Evolutionary conservation across 2,888 invertebrate species (phyloP).

Genomic region (Euplexia lucipara): DNA sequence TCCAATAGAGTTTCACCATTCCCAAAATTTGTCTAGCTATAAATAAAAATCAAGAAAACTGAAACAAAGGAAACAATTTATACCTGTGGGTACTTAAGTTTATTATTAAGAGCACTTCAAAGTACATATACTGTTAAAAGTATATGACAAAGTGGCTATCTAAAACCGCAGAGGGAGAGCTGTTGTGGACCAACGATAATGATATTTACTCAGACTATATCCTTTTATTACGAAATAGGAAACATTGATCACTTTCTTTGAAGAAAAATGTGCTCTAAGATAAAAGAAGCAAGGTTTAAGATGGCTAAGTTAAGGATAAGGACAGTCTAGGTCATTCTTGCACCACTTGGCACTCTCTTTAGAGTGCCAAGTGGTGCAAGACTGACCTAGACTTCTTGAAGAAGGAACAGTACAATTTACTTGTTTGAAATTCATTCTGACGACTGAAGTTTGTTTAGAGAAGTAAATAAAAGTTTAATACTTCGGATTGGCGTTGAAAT

Average conservation of each 20-base stretch:
- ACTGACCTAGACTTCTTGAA: slow-evolving; percentile 82
- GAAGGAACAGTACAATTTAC: slow-evolving; percentile 80
- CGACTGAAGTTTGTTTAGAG: slow-evolving; percentile 76
- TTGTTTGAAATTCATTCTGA: slow-evolving; percentile 85
- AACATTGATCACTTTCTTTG: slow-evolving; percentile 44
- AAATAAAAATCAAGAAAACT: not conserved
- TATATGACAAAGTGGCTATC: slow-evolving; percentile 81
- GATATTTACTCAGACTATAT: slow-evolving; percentile 81
- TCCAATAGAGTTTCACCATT: no score
- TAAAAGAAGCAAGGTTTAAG: slow-evolving; percentile 26
- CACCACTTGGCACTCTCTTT: slow-evolving; percentile 72
- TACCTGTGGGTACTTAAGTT: slow-evolving; percentile 31
- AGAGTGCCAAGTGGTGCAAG: no score
- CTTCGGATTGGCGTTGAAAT: slow-evolving; percentile 74
- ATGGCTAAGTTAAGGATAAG: slow-evolving; percentile 21
- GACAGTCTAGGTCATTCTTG: slow-evolving; percentile 71
- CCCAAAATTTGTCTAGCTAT: no score
- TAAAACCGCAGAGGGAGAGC: slow-evolving; percentile 75
- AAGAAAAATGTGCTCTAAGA: slow-evolving; percentile 35
- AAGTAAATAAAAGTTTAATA: slow-evolving; percentile 79
- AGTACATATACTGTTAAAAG: slow-evolving; percentile 59
- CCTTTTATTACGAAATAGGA: slow-evolving; percentile 61
- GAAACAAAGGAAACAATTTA: slow-evolving; percentile 27
- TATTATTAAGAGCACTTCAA: slow-evolving; percentile 45
- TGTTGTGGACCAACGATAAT: slow-evolving; percentile 85